Evolutionary conservation across 2,113 vertebrate species (phyloP).

Genomic region (Cygnus buccinator): DNA sequence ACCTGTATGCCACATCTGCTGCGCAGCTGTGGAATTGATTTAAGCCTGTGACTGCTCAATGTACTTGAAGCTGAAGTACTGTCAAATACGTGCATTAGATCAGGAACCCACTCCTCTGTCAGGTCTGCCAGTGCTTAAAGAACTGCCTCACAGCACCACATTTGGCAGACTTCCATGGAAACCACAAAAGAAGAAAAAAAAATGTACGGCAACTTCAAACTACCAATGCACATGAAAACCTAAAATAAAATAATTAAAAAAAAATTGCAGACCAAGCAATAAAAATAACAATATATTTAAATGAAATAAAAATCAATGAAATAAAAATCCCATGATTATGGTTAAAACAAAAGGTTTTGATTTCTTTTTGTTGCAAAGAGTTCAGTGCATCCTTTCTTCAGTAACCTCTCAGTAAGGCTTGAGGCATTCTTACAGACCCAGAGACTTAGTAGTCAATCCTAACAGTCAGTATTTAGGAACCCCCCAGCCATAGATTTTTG

Average conservation of each 20-base stretch:
- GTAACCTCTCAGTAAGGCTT: not conserved
- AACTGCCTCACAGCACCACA: too few relatives aligned
- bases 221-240: too few relatives aligned
- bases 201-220: too few relatives aligned
- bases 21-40: not conserved
- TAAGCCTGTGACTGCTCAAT: not conserved
- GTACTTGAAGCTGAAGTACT: not conserved
- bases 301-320: not conserved
- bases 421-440: not conserved
- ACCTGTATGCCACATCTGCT: not conserved
- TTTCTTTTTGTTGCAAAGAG: not conserved
- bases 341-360: not conserved
- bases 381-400: not conserved
- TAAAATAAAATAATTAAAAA: too few relatives aligned
- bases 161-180: too few relatives aligned
- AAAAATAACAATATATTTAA: not conserved
- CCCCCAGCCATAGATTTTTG: not conserved
- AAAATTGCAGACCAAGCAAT: not conserved
- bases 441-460: not conserved
- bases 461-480: not conserved
- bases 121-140: not conserved
- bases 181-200: too few relatives aligned
- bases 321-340: not conserved
- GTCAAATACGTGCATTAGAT: fast-evolving
- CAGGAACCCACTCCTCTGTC: not conserved